These are phyloP conservation scores for Eupithecia insigniata DNA, from an alignment of 2,888 invertebrate genomes.

Conservation along the genomic window DNA sequence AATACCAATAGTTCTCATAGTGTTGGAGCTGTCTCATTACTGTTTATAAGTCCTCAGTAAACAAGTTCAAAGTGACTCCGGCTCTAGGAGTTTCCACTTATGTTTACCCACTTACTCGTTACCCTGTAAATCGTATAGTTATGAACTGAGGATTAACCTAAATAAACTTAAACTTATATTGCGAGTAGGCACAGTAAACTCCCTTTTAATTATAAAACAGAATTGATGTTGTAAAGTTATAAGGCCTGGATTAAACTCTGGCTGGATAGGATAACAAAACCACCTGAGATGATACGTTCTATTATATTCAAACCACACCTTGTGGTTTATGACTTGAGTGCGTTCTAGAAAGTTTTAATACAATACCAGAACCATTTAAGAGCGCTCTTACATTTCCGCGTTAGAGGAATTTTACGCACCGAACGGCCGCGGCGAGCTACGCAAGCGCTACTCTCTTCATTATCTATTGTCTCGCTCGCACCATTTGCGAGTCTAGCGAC, in stretches of 20 bases:
- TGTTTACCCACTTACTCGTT: constrained; percentile 26
- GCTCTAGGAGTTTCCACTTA: constrained; percentile 29
- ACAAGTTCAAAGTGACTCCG: constrained; percentile 39
- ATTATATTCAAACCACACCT: constrained; percentile 7
- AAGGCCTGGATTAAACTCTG: constrained; percentile 25
- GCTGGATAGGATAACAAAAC: constrained; percentile 14
- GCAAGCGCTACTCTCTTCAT: too few relatives aligned
- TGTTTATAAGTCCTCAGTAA: constrained; percentile 39
- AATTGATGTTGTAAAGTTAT: constrained; percentile 27
- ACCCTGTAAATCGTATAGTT: constrained; percentile 39
- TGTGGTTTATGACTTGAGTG: constrained; percentile 14
- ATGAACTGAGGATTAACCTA: constrained; percentile 46
- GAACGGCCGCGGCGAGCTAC: too few relatives aligned
- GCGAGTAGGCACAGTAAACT: constrained; percentile 31
- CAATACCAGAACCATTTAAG: not conserved
- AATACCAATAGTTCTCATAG: constrained; percentile 22
- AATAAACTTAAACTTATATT: constrained; percentile 50
- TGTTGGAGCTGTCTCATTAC: constrained; percentile 31
- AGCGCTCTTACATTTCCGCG: too few relatives aligned
- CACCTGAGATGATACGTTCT: constrained; percentile 12
- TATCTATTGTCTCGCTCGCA: too few relatives aligned
- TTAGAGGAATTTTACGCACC: too few relatives aligned
- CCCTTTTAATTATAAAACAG: constrained; percentile 30
- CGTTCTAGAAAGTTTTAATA: constrained; percentile 10
- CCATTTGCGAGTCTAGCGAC: too few relatives aligned